Percentiles rank a stretch among this genome's conserved stretches.
Conservation (phyloP, 2,888 invertebrate genomes). For the Epinotia brunnichana region DNA sequence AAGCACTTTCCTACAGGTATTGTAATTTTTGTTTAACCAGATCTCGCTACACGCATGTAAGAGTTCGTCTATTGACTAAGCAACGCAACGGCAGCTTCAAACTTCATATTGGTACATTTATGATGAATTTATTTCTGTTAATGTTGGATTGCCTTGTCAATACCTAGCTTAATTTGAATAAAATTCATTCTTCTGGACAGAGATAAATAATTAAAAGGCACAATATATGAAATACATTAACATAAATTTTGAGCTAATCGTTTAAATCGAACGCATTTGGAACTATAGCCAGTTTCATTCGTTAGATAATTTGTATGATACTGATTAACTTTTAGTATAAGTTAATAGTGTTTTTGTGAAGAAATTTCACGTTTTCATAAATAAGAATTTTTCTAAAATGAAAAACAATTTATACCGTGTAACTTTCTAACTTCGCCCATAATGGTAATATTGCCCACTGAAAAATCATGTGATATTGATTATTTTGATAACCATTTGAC, state of each 20-base stretch:
- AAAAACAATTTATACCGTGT: too few relatives aligned
- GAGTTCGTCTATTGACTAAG: neutral
- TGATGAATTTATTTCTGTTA: neutral
- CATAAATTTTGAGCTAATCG: neutral
- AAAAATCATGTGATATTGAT: neutral
- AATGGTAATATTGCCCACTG: neutral
- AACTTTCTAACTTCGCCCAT: too few relatives aligned
- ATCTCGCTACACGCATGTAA: constrained; percentile 9
- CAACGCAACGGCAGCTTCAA: neutral
- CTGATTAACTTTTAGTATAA: too few relatives aligned
- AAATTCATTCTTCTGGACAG: too few relatives aligned
- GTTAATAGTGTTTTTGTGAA: too few relatives aligned
- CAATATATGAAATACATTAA: neutral
- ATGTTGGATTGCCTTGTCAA: neutral
- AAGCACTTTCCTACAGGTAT: too few relatives aligned
- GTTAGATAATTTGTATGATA: too few relatives aligned
- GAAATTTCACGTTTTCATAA: too few relatives aligned
- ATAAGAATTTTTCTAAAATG: too few relatives aligned
- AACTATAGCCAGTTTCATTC: neutral
- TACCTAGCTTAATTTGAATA: neutral
- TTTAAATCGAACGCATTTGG: neutral
- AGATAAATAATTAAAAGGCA: too few relatives aligned
- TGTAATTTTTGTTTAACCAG: neutral
- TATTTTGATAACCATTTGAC: too few relatives aligned
- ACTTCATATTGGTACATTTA: too few relatives aligned